These are phyloP conservation scores for Darevskia nairensis DNA, from an alignment of 2,797 vertebrate species.

Conservation along the genomic window DNA sequence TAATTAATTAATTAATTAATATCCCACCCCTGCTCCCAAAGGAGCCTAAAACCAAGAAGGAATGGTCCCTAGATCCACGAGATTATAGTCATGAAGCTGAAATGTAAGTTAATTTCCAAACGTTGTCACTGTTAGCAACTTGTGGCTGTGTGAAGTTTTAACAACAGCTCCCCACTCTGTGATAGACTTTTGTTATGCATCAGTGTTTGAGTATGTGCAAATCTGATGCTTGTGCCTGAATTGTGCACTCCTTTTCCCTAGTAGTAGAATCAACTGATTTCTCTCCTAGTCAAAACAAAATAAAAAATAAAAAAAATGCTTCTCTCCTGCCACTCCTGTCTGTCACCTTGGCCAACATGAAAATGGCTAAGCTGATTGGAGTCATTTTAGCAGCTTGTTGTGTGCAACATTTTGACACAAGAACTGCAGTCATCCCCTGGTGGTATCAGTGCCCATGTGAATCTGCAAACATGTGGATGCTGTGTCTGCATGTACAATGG, in stretches of 20 bases:
- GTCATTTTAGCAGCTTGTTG: constrained; percentile 54
- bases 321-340: constrained; percentile 50
- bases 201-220: not conserved
- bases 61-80: not conserved
- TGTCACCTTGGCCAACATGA: constrained; percentile 28
- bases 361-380: constrained; percentile 57
- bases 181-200: not conserved
- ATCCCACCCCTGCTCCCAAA: no score
- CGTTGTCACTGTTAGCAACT: not conserved
- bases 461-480: constrained; percentile 56
- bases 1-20: no score
- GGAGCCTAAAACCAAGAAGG: not conserved
- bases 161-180: not conserved
- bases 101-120: not conserved
- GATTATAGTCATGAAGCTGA: not conserved
- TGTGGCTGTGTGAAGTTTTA: not conserved
- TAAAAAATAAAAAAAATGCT: not conserved
- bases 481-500: constrained; percentile 56
- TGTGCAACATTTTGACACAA: constrained; percentile 47
- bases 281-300: constrained; percentile 22
- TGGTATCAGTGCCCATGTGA: constrained; percentile 49
- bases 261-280: not conserved
- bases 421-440: constrained; percentile 51
- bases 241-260: not conserved
- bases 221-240: not conserved